Evolutionary conservation across 2,888 invertebrate genomes (phyloP).

Genomic region (Tipula vernalis): DNA sequence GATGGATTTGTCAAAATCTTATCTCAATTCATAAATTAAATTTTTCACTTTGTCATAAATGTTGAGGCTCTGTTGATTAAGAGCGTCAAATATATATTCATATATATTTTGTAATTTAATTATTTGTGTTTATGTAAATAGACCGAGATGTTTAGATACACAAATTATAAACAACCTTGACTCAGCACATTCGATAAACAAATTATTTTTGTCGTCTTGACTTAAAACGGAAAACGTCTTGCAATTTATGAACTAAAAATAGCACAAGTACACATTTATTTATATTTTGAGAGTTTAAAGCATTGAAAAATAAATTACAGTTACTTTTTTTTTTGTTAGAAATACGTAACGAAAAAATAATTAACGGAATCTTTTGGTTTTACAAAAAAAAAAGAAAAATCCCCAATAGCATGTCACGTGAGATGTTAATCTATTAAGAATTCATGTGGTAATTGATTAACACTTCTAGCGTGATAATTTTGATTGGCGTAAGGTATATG

Average conservation of each 20-base stretch:
- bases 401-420: background rate
- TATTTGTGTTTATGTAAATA: too few species aligned
- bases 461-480: background rate
- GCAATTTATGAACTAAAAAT: background rate
- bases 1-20: background rate
- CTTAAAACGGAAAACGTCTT: background rate
- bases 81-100: background rate
- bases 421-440: background rate
- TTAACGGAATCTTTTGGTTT: background rate
- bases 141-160: too few species aligned
- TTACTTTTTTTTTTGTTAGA: background rate
- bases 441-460: background rate
- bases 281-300: background rate
- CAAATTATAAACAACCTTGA: background rate
- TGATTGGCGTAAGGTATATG: too few species aligned
- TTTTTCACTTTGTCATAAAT: background rate
- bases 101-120: background rate
- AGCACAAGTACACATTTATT: background rate
- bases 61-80: background rate
- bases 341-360: background rate
- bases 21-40: background rate
- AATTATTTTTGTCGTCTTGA: background rate
- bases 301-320: background rate
- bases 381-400: background rate
- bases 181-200: background rate